Evolutionary conservation across 2,797 vertebrate genomes (phyloP).

Genomic region (Poecilia velifera): DNA sequence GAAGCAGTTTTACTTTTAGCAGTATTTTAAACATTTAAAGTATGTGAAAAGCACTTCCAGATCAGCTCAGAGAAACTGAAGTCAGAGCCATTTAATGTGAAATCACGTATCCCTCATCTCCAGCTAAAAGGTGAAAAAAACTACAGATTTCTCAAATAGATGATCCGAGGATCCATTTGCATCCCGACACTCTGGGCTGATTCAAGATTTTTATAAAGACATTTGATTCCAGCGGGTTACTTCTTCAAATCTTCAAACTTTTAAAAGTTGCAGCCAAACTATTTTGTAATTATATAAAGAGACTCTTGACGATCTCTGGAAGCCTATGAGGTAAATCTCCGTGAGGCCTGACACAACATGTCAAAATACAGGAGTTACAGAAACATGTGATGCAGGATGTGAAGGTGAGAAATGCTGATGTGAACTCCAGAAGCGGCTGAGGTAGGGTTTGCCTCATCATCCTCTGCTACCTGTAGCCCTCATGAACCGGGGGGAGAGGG

Average conservation of each 20-base stretch:
- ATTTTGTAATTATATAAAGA: conserved; percentile 14
- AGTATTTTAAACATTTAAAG: conserved; percentile 38
- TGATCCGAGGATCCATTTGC: conserved; percentile 4
- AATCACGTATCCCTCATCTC: not conserved
- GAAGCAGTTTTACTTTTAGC: conserved; percentile 18
- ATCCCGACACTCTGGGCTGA: not conserved
- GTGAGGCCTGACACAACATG: not conserved
- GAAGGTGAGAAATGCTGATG: conserved; percentile 25
- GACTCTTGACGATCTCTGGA: not conserved
- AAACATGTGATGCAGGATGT: conserved; percentile 25
- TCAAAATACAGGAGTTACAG: conserved; percentile 20
- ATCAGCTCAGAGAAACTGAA: conserved; percentile 17
- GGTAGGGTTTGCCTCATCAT: conserved; percentile 61
- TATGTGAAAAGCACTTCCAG: conserved; percentile 16
- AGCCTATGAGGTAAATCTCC: not conserved
- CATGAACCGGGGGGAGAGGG: conserved; percentile 31
- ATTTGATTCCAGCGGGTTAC: conserved; percentile 8
- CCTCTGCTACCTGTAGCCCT: conserved; percentile 47
- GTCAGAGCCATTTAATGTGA: conserved; percentile 2
- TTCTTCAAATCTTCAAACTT: not conserved
- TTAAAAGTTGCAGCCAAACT: conserved; percentile 7
- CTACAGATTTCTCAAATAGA: not conserved
- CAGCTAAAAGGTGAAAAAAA: not conserved
- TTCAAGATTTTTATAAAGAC: not conserved
- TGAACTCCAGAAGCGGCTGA: conserved; percentile 51